Evolutionary conservation across 2,888 invertebrate species (phyloP).

Genomic region (Campoplex capitator): DNA sequence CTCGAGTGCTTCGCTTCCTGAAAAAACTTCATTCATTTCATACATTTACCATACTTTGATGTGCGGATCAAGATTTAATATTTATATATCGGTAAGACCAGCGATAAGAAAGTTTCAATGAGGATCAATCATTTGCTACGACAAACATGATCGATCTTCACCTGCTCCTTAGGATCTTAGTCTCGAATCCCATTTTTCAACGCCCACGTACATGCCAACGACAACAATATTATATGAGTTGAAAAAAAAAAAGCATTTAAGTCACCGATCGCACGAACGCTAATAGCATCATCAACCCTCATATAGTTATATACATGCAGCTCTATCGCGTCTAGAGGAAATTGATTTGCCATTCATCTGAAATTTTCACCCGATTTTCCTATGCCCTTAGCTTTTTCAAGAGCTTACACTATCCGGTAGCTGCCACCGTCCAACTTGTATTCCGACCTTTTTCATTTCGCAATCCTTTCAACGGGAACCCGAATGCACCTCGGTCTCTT

Average conservation of each 20-base stretch:
- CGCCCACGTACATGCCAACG: not conserved
- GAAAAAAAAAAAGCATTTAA: not conserved
- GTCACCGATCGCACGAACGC: not conserved
- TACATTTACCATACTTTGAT: not conserved
- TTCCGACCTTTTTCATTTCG: slow-evolving; percentile 15
- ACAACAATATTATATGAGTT: not conserved
- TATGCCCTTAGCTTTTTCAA: not conserved
- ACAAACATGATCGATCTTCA: not conserved
- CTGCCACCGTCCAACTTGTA: not conserved
- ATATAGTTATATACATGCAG: not conserved
- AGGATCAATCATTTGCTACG: slow-evolving; percentile 18
- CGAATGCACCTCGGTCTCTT: not conserved
- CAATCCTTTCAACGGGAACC: slow-evolving; percentile 34
- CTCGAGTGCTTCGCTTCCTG: not conserved
- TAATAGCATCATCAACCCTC: not conserved
- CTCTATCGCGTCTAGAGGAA: slow-evolving; percentile 15
- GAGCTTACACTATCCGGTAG: slow-evolving; percentile 22
- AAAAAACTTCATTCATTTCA: not conserved
- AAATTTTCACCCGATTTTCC: slow-evolving; percentile 18
- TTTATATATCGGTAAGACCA: not conserved
- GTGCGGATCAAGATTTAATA: not conserved
- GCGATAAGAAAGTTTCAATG: not conserved
- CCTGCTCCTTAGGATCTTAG: not conserved
- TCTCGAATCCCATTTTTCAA: slow-evolving; percentile 12
- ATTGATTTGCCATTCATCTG: slow-evolving; percentile 31